phyloP scores from a whole-genome alignment of 2,888 invertebrate genomes.

The Poecilus cupreus region DNA sequence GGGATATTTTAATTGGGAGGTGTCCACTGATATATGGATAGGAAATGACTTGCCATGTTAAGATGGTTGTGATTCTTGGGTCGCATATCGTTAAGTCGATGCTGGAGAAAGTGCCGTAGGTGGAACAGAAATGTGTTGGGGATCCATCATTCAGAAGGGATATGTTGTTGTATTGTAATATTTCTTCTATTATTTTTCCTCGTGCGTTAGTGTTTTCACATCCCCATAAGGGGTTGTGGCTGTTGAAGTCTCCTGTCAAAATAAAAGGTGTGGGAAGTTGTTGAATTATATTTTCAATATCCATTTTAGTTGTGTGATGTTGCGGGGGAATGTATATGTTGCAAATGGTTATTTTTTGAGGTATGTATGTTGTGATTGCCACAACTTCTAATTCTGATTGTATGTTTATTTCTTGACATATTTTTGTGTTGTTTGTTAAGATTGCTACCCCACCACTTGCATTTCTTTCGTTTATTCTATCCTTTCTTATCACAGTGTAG shows the following conservation, averaged over 20 bases:
- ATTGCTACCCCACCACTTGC: slow-evolving; percentile 59
- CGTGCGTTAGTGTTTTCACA: not conserved
- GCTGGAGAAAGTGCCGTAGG: slow-evolving; percentile 54
- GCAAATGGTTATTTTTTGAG: slow-evolving; percentile 60
- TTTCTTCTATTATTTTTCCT: slow-evolving; percentile 56
- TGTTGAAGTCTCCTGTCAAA: slow-evolving; percentile 64
- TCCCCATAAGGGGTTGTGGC: slow-evolving; percentile 61
- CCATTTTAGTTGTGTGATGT: not conserved
- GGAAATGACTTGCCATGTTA: not conserved
- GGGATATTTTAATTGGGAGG: slow-evolving; percentile 59
- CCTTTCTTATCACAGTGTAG: not conserved
- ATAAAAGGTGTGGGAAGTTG: slow-evolving; percentile 63
- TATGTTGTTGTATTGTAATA: slow-evolving; percentile 60
- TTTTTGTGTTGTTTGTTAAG: not conserved
- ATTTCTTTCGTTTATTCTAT: slow-evolving; percentile 8
- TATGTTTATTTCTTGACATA: not conserved
- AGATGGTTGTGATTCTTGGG: not conserved
- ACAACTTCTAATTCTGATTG: slow-evolving; percentile 59
- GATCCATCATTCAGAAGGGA: slow-evolving; percentile 45
- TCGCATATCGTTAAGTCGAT: slow-evolving; percentile 61
- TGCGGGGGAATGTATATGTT: slow-evolving; percentile 59
- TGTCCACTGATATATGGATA: slow-evolving; percentile 61
- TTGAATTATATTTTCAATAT: slow-evolving; percentile 60
- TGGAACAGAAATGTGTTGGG: slow-evolving; percentile 60
- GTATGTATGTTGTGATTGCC: slow-evolving; percentile 50